phyloP scores from a whole-genome alignment of 2,113 vertebrate species.

The Hippocampus barbouri region DNA sequence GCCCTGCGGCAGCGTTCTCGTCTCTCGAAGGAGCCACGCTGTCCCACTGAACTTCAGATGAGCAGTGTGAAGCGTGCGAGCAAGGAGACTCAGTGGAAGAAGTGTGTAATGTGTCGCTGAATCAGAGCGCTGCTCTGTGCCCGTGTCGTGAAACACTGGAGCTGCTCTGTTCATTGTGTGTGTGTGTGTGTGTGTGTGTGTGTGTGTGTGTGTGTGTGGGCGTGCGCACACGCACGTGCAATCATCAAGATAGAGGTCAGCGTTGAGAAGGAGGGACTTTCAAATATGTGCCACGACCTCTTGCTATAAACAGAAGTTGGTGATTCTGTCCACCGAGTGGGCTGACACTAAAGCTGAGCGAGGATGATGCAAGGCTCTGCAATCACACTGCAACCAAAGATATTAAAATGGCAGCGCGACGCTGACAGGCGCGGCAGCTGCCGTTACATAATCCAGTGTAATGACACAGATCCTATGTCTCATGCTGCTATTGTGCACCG shows the following conservation, averaged over 20 bases:
- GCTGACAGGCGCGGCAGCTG: constrained; percentile 40
- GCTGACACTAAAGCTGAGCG: constrained; percentile 10
- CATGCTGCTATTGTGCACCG: constrained; percentile 35
- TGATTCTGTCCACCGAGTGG: not conserved
- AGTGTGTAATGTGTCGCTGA: not conserved
- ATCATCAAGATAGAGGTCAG: constrained; percentile 26
- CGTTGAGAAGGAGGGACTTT: constrained; percentile 29
- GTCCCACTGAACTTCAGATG: constrained; percentile 62
- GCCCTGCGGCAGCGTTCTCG: constrained; percentile 36
- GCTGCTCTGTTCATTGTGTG: constrained; percentile 46
- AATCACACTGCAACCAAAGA: constrained; percentile 39
- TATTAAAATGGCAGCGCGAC: constrained; percentile 19
- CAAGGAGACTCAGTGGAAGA: constrained; percentile 1
- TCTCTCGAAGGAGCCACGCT: constrained; percentile 53
- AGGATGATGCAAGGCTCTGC: constrained; percentile 43
- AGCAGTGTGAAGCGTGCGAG: constrained; percentile 25
- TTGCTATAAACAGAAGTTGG: not conserved
- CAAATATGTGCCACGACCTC: not conserved
- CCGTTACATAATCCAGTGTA: constrained; percentile 52
- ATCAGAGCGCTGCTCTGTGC: constrained; percentile 41
- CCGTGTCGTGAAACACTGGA: constrained; percentile 44
- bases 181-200: constrained; percentile 5
- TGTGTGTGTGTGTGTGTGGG: constrained; percentile 4
- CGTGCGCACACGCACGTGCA: not conserved
- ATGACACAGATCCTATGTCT: constrained; percentile 38